Percentiles rank a stretch among this genome's conserved stretches.
phyloP scores from a whole-genome alignment of 2,888 invertebrate species.

The Caenorhabditis angaria region DNA sequence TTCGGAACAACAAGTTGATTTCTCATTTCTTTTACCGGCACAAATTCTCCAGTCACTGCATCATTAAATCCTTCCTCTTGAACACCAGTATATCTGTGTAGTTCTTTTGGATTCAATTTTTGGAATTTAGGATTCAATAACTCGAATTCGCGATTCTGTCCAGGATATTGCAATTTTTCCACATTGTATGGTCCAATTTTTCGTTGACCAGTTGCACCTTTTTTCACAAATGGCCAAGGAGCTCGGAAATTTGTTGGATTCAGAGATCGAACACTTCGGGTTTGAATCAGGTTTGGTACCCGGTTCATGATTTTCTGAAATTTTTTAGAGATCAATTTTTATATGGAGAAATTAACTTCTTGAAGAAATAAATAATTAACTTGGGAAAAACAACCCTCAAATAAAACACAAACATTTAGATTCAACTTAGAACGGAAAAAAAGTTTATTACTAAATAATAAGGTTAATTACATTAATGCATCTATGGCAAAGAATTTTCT shows the following conservation, averaged over 20 bases:
- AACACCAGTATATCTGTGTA: slow-evolving; percentile 66
- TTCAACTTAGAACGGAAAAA: neutral
- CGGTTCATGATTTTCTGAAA: neutral
- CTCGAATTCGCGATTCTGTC: slow-evolving; percentile 68
- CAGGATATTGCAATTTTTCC: slow-evolving; percentile 67
- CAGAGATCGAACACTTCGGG: slow-evolving; percentile 62
- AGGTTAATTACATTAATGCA: neutral
- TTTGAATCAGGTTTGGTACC: slow-evolving; percentile 1
- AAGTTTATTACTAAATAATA: neutral
- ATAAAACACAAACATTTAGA: neutral
- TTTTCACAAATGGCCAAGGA: slow-evolving; percentile 71
- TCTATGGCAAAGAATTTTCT: slow-evolving; percentile 6
- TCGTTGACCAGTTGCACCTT: slow-evolving; percentile 62
- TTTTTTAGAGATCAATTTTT: no score
- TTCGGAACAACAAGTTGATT: slow-evolving; percentile 93
- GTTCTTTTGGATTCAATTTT: slow-evolving; percentile 57
- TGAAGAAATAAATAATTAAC: neutral
- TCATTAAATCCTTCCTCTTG: slow-evolving; percentile 63
- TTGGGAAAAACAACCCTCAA: neutral
- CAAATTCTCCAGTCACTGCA: slow-evolving; percentile 65
- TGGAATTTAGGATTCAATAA: slow-evolving; percentile 67
- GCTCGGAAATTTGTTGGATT: slow-evolving; percentile 58
- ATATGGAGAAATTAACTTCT: neutral
- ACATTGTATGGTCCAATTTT: slow-evolving; percentile 66
- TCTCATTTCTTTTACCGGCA: slow-evolving; percentile 84